Percentiles rank a stretch among this genome's conserved stretches.
Conservation (phyloP, 1,140 invertebrate genomes). For the Oedothorax gibbosus region DNA sequence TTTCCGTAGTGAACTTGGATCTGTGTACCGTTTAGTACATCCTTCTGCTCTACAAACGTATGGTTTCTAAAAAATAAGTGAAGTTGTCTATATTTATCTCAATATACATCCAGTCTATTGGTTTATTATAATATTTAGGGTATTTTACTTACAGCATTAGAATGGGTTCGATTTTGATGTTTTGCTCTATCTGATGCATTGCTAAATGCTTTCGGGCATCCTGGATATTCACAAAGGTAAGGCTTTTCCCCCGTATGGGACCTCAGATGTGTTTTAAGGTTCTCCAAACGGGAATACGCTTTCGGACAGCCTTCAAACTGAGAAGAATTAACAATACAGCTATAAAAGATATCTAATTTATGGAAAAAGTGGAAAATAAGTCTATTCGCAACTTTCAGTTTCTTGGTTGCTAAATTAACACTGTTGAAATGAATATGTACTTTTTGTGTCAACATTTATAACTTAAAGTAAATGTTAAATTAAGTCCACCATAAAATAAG, state of each 20-base stretch:
- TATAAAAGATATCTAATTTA: too few species aligned
- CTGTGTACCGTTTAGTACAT: constrained; percentile 98
- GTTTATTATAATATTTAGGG: background rate
- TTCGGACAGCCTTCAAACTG: constrained; percentile 97
- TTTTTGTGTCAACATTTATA: too few species aligned
- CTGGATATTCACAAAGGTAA: constrained; percentile 95
- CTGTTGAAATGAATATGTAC: too few species aligned
- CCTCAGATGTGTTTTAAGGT: constrained; percentile 96
- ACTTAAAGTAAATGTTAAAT: too few species aligned
- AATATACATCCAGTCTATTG: too few species aligned
- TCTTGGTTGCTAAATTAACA: too few species aligned
- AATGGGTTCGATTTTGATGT: constrained; percentile 98
- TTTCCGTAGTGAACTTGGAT: constrained; percentile 94
- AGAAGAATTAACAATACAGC: constrained; percentile 62
- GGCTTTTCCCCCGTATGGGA: constrained; percentile 99
- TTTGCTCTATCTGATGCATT: constrained; percentile 98
- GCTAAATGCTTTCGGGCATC: constrained; percentile 98
- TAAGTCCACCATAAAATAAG: too few species aligned
- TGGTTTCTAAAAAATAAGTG: constrained; percentile 84
- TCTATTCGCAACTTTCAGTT: too few species aligned
- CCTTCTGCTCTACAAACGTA: constrained; percentile 97
- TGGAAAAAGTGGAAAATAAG: too few species aligned
- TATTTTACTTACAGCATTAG: constrained; percentile 85
- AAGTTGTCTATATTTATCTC: too few species aligned
- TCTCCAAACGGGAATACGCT: constrained; percentile 94